Percentiles rank a stretch among this genome's conserved stretches.
phyloP scores from a whole-genome alignment of 1,140 invertebrate genomes.

The Uloborus diversus region DNA sequence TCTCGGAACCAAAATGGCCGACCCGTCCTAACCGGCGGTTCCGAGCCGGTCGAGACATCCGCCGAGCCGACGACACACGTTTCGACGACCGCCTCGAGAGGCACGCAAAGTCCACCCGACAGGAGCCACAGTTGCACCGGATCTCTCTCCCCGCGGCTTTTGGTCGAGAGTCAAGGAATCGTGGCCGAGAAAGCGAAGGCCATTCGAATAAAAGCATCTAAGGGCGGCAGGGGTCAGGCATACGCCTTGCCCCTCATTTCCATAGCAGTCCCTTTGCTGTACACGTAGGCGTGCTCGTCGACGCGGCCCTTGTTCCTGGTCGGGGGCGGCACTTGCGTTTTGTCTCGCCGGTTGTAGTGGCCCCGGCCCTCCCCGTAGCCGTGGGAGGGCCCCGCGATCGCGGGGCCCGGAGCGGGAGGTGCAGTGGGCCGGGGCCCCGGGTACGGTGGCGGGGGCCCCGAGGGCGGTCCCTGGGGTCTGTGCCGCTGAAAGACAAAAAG shows the following conservation, averaged over 20 bases:
- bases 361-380: slow-evolving; percentile 77
- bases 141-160: too few relatives aligned
- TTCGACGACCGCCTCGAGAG: too few relatives aligned
- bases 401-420: slow-evolving; percentile 58
- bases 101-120: too few relatives aligned
- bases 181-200: slow-evolving; percentile 35
- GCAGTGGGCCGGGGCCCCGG: slow-evolving; percentile 58
- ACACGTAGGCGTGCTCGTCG: slow-evolving; percentile 33
- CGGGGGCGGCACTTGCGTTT: not conserved
- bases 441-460: slow-evolving; percentile 62
- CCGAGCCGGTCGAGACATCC: too few relatives aligned
- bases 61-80: too few relatives aligned
- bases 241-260: slow-evolving; percentile 51
- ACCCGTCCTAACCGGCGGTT: too few relatives aligned
- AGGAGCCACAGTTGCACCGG: too few relatives aligned
- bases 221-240: slow-evolving; percentile 50
- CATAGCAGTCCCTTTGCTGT: slow-evolving; percentile 37
- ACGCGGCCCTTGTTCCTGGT: slow-evolving; percentile 3
- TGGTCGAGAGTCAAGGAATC: too few relatives aligned
- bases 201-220: slow-evolving; percentile 40
- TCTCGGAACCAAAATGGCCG: too few relatives aligned
- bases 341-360: slow-evolving; percentile 70
- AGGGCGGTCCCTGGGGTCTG: slow-evolving; percentile 42
- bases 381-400: slow-evolving; percentile 71
- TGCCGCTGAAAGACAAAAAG: slow-evolving; percentile 30